A percentile compares a stretch with the other conserved stretches of the same genome.
These are phyloP conservation scores for Mormyrus lacerda DNA, from an alignment of 2,113 vertebrate genomes.

Conservation along the genomic window DNA sequence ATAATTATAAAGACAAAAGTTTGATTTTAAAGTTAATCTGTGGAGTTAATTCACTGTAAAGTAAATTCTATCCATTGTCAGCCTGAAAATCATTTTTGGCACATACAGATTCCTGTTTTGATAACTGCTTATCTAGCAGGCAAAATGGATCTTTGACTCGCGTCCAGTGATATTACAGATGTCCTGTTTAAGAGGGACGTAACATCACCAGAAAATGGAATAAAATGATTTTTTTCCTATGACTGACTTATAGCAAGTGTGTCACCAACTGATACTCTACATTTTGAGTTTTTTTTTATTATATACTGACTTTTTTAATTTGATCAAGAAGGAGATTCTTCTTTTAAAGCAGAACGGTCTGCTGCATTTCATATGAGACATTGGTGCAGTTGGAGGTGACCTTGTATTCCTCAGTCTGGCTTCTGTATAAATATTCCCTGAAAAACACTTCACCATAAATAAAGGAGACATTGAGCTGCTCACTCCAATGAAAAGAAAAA, in stretches of 20 bases:
- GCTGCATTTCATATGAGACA: background rate
- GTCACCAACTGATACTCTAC: background rate
- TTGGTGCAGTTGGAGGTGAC: background rate
- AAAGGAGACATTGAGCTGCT: background rate
- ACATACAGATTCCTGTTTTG: background rate
- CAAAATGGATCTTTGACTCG: background rate
- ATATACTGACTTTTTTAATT: background rate
- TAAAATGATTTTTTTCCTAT: background rate
- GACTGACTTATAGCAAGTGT: background rate
- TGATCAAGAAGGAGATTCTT: background rate
- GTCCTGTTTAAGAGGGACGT: background rate
- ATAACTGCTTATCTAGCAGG: background rate
- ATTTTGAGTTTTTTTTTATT: background rate
- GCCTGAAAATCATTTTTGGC: background rate
- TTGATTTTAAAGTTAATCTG: background rate
- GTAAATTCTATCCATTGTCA: background rate
- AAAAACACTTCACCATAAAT: background rate
- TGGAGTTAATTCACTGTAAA: background rate
- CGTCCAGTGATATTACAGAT: background rate
- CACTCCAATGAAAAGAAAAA: background rate
- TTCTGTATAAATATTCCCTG: background rate
- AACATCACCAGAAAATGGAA: background rate
- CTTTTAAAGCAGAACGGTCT: background rate
- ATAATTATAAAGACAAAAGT: background rate
- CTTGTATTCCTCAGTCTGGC: background rate